These are phyloP conservation scores for Meda fulgida DNA, from an alignment of 2,797 vertebrate genomes.

Conservation along the genomic window DNA sequence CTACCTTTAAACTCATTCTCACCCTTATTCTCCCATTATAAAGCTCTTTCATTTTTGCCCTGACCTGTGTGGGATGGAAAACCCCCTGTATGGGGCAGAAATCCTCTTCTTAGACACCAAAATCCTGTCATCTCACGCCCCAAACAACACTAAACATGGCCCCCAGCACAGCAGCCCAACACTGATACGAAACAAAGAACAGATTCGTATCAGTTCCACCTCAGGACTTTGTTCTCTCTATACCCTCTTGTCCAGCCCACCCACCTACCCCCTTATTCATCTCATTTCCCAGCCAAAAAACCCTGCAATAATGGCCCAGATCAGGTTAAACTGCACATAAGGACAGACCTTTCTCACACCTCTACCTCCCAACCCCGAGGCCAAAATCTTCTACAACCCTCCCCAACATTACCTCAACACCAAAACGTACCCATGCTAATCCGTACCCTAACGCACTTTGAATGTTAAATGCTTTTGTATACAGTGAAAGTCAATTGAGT, in stretches of 20 bases:
- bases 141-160: conserved; percentile 36
- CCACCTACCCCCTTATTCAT: conserved; percentile 54
- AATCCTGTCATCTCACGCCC: conserved; percentile 38
- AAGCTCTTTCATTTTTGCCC: background rate
- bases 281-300: conserved; percentile 60
- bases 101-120: conserved; percentile 26
- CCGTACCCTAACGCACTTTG: background rate
- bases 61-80: conserved; percentile 10
- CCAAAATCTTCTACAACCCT: conserved; percentile 60
- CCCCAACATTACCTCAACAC: conserved; percentile 52
- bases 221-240: conserved; percentile 50
- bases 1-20: conserved; percentile 50
- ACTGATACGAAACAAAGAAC: conserved; percentile 66
- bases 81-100: conserved; percentile 11
- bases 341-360: conserved; percentile 54
- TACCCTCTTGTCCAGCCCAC: conserved; percentile 40
- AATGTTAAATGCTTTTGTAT: background rate
- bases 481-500: background rate
- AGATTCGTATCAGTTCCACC: conserved; percentile 62
- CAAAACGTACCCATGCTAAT: conserved; percentile 50
- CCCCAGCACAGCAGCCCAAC: conserved; percentile 42
- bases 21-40: conserved; percentile 48
- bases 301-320: conserved; percentile 57
- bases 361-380: conserved; percentile 49
- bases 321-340: conserved; percentile 68